Conservation (phyloP, 2,113 vertebrate genomes). For the Heterotilapia buettikoferi region DNA sequence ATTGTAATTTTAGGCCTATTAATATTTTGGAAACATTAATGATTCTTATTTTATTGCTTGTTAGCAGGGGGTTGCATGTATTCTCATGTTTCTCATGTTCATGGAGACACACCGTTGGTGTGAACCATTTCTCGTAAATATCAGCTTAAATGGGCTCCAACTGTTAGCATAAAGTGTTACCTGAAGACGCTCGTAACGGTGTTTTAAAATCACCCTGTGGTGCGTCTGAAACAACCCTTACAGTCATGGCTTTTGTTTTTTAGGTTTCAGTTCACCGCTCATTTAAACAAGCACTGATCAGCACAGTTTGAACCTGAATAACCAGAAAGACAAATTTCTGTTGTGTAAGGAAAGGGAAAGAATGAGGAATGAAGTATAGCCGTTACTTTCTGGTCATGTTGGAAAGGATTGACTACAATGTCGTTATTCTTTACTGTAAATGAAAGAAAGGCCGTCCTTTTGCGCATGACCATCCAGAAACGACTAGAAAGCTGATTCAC, state of each 20-base stretch:
- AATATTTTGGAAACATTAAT: not conserved
- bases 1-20: not conserved
- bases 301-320: constrained; percentile 27
- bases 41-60: not conserved
- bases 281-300: not conserved
- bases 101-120: not conserved
- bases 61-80: not conserved
- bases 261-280: not conserved
- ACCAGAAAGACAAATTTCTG: not conserved
- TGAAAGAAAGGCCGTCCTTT: not conserved
- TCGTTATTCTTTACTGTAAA: not conserved
- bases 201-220: not conserved
- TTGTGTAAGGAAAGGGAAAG: not conserved
- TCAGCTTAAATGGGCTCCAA: not conserved
- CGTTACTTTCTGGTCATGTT: constrained; percentile 52
- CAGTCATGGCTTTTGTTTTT: not conserved
- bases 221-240: not conserved
- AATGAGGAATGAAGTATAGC: not conserved
- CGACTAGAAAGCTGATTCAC: constrained; percentile 1
- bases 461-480: constrained; percentile 46
- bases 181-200: not conserved
- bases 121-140: not conserved
- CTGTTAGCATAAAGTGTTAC: not conserved
- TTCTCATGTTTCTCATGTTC: not conserved
- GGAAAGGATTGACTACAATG: not conserved